Conservation (phyloP, 2,113 vertebrate genomes). For the Oncorhynchus gorbuscha region DNA sequence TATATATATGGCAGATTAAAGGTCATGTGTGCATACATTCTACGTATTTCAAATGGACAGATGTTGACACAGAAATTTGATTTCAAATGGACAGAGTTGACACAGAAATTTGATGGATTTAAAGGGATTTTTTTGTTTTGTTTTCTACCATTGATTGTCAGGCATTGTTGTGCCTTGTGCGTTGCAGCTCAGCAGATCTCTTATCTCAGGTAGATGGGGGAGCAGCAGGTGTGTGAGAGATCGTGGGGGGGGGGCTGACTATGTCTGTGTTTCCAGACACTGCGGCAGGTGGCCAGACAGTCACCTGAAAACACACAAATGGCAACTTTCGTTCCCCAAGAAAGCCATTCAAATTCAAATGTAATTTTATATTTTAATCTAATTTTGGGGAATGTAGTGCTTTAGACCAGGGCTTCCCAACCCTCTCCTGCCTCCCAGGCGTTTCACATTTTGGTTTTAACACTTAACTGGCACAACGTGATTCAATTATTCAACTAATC, state of each 20-base stretch:
- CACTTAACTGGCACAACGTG: too few relatives aligned
- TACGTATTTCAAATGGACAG: slow-evolving; percentile 28
- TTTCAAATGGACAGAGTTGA: slow-evolving; percentile 34
- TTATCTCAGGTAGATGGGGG: slow-evolving; percentile 45
- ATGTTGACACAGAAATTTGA: slow-evolving; percentile 39
- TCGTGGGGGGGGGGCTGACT: slow-evolving; percentile 45
- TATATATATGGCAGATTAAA: slow-evolving; percentile 62
- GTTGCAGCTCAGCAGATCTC: slow-evolving; percentile 47
- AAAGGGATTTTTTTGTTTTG: slow-evolving; percentile 35
- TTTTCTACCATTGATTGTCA: slow-evolving; percentile 41
- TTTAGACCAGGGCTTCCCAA: neutral
- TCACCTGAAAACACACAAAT: slow-evolving; percentile 69
- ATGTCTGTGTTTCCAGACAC: slow-evolving; percentile 78
- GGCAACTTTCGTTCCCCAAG: neutral
- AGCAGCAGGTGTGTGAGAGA: slow-evolving; percentile 51
- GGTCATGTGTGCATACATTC: too few relatives aligned
- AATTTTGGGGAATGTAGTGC: neutral
- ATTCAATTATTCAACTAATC: too few relatives aligned
- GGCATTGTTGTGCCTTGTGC: slow-evolving; percentile 38
- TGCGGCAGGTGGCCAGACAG: slow-evolving; percentile 77
- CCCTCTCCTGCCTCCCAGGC: too few relatives aligned
- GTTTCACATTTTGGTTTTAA: too few relatives aligned
- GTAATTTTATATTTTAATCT: too few relatives aligned
- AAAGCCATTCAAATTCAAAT: neutral
- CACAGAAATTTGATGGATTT: slow-evolving; percentile 43